These are phyloP conservation scores for Phenganax stokvisi DNA, from an alignment of 92 coral and sea anemone species.

Conservation along the genomic window DNA sequence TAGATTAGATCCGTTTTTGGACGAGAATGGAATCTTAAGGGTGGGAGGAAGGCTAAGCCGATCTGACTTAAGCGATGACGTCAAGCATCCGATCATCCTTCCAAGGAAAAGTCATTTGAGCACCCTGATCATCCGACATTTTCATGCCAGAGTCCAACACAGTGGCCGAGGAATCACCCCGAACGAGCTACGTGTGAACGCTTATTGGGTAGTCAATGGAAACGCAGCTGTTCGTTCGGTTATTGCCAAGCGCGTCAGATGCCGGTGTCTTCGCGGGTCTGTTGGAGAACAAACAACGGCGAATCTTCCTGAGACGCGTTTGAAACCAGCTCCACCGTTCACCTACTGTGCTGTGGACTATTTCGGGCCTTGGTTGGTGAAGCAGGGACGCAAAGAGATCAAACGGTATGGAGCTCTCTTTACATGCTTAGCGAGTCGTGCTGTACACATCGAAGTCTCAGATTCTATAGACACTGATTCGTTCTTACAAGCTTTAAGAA, in stretches of 20 bases:
- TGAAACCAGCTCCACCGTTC: background rate
- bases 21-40: slow-evolving; percentile 13
- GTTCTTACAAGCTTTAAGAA: background rate
- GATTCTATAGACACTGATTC: background rate
- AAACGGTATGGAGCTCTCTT: slow-evolving; percentile 1
- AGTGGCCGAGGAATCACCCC: background rate
- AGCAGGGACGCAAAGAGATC: slow-evolving; percentile 16
- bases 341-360: background rate
- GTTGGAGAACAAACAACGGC: slow-evolving; percentile 34
- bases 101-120: background rate
- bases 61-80: slow-evolving; percentile 15
- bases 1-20: slow-evolving; percentile 22
- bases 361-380: background rate
- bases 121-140: slow-evolving; percentile 10
- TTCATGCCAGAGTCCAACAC: slow-evolving; percentile 21
- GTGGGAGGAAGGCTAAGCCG: slow-evolving; percentile 20
- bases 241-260: slow-evolving; percentile 22
- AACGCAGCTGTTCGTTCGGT: background rate
- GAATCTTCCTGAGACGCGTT: background rate
- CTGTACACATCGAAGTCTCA: background rate
- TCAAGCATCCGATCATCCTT: background rate
- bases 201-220: background rate
- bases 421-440: background rate
- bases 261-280: slow-evolving; percentile 16
- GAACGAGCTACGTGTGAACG: too few relatives aligned